Evolutionary conservation across 2,113 vertebrate species (phyloP).

Genomic region (Poeciliopsis turrubarensis): DNA sequence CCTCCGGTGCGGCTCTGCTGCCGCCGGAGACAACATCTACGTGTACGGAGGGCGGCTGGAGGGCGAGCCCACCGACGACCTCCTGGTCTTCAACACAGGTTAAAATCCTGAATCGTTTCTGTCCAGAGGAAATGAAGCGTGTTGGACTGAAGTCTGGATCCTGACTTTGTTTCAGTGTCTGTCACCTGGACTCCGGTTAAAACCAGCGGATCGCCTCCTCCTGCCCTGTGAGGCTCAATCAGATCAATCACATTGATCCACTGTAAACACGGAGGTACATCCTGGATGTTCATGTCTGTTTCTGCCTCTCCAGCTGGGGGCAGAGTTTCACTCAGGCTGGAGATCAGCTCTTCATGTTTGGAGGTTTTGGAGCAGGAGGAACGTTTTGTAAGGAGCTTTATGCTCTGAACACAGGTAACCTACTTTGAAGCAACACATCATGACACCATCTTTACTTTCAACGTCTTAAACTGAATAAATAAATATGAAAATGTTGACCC

Average conservation of each 20-base stretch:
- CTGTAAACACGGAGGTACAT: not conserved
- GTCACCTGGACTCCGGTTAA: slow-evolving; percentile 79
- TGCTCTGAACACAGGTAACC: slow-evolving; percentile 76
- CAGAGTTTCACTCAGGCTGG: slow-evolving; percentile 69
- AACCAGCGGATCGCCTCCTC: slow-evolving; percentile 66
- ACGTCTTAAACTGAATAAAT: too few relatives aligned
- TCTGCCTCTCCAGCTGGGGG: slow-evolving; percentile 62
- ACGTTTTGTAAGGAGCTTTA: slow-evolving; percentile 69
- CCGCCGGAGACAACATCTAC: slow-evolving; percentile 72
- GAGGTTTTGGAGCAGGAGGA: slow-evolving; percentile 63
- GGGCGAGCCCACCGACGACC: slow-evolving; percentile 61
- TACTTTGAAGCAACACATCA: not conserved
- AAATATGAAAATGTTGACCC: not conserved
- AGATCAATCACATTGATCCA: not conserved
- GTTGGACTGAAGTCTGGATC: not conserved
- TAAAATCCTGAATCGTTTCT: not conserved
- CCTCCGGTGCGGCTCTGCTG: slow-evolving; percentile 68
- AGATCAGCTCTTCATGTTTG: slow-evolving; percentile 78
- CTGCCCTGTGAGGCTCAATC: slow-evolving; percentile 68
- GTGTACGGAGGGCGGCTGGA: slow-evolving; percentile 65
- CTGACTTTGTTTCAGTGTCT: slow-evolving; percentile 68
- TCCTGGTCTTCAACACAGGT: slow-evolving; percentile 80
- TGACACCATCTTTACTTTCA: too few relatives aligned
- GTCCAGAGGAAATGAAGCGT: not conserved
- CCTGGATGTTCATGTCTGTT: not conserved